These are phyloP conservation scores for Trichosurus vulpecula DNA, from an alignment of 2,797 vertebrate species.

Conservation along the genomic window DNA sequence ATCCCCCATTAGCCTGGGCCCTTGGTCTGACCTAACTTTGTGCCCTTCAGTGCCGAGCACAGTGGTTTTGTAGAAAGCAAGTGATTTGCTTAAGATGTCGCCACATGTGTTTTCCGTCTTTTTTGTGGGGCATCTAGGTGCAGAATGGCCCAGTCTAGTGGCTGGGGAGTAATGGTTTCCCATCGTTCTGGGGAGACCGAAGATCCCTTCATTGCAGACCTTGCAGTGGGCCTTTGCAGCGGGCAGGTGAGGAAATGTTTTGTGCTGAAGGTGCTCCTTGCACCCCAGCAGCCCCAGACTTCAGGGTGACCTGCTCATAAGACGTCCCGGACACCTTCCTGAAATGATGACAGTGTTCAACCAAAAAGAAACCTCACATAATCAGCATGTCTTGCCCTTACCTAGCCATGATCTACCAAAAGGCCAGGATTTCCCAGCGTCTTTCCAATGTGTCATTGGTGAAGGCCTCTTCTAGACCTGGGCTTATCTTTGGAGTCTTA, in stretches of 20 bases:
- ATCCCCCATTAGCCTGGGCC: not conserved
- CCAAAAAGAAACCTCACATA: not conserved
- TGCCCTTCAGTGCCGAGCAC: not conserved
- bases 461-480: not conserved
- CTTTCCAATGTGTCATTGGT: not conserved
- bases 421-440: not conserved
- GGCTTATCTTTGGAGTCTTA: not conserved
- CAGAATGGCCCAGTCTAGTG: constrained; percentile 91
- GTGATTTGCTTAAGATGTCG: not conserved
- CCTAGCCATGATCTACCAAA: not conserved
- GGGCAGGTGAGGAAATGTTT: constrained; percentile 87
- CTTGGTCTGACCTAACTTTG: not conserved
- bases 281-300: too few species aligned
- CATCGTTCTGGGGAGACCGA: constrained; percentile 94
- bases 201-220: constrained; percentile 94
- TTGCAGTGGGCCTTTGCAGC: constrained; percentile 92
- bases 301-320: not conserved
- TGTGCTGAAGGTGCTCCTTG: not conserved
- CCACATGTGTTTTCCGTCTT: not conserved
- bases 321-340: not conserved
- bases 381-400: not conserved
- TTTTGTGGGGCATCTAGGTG: constrained; percentile 84
- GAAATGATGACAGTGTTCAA: not conserved
- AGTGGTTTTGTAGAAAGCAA: not conserved
- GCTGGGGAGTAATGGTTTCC: constrained; percentile 94